Evolutionary conservation across 2,888 invertebrate species (phyloP), one percentile per base, ranked within the genome.

Genomic region (Eilema depressum): DNA sequence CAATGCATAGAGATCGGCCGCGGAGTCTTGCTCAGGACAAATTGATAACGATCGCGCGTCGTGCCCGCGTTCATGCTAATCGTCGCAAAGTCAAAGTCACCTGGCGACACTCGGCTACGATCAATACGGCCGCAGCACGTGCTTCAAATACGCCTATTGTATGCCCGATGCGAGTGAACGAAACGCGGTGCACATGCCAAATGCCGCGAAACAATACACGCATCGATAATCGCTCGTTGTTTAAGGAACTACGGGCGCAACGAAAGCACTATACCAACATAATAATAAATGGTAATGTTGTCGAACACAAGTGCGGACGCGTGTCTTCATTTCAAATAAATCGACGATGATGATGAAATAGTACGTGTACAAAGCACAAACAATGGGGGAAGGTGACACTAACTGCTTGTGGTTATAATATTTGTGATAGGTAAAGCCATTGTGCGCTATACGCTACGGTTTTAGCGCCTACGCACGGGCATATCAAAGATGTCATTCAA

Each of bases 71-170:
- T 88, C 88, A 91, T 91, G 92, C 89, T 92, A 93, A 94, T 93
- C 93, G 90, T 80, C 85, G 83, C 87, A 79, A 82, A 89, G 92
- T 86, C 88, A 87, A 89, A 89, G 91, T 92, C 91, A 91, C 90
- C 90, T 87, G 89, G 88, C 86, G 89, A 86, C 86, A 85, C 84
- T 81, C 83, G 78, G 83, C 83, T 83, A 82, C 87, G 88, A 92
- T 93, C 93, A 91, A 93, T 91, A 87, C 88, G 83, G 82, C 89
- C 92, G 89, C 90, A 92, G 94, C 95, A 93, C 94, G 94, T 93
- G 94, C 92, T 91, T 88, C 86, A 87, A 87, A 89, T 87, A 89
- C 90, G 87, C 83, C 93, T 88, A 94, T 94, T 93, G 94, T 94
- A 91, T 92, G 91, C 91, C 86, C 88, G 90, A 90, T 89, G 92